Percentiles rank a stretch among this genome's conserved stretches.
Evolutionary conservation across 2,888 invertebrate genomes (phyloP).

Genomic region (Eulithis prunata): DNA sequence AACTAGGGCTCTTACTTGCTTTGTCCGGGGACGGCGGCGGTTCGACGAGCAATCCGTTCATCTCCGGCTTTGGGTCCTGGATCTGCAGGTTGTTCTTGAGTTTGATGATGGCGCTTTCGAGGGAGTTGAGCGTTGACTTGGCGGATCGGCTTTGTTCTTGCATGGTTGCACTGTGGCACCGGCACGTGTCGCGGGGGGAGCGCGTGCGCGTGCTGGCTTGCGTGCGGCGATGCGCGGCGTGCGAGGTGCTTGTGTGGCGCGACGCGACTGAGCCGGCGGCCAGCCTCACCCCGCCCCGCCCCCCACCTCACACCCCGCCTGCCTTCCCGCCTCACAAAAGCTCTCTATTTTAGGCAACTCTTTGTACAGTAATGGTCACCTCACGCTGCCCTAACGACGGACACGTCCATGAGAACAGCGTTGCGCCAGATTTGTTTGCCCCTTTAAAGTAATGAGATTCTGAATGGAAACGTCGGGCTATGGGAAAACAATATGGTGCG

Average conservation of each 20-base stretch:
- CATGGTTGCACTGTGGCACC: constrained; percentile 65
- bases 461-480: constrained; percentile 79
- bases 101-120: constrained; percentile 82
- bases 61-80: constrained; percentile 76
- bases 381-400: constrained; percentile 83
- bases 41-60: constrained; percentile 71
- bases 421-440: constrained; percentile 81
- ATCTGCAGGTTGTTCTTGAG: constrained; percentile 82
- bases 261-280: constrained; percentile 81
- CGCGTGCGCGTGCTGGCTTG: constrained; percentile 71
- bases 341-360: constrained; percentile 85
- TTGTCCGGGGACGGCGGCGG: constrained; percentile 64
- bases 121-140: constrained; percentile 77
- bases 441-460: constrained; percentile 82
- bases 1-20: constrained; percentile 76
- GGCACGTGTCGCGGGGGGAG: constrained; percentile 74
- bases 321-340: constrained; percentile 81
- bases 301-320: constrained; percentile 68
- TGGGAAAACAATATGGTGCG: constrained; percentile 79
- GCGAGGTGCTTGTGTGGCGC: constrained; percentile 78
- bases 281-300: constrained; percentile 79
- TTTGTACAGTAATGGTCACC: constrained; percentile 84
- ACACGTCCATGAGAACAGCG: constrained; percentile 82
- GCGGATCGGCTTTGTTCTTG: constrained; percentile 80
- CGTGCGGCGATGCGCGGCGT: constrained; percentile 68